A percentile compares a stretch with the other conserved stretches of the same genome.
These are phyloP conservation scores for Marcusenius ussheri DNA, from an alignment of 2,113 vertebrate genomes.

Conservation along the genomic window DNA sequence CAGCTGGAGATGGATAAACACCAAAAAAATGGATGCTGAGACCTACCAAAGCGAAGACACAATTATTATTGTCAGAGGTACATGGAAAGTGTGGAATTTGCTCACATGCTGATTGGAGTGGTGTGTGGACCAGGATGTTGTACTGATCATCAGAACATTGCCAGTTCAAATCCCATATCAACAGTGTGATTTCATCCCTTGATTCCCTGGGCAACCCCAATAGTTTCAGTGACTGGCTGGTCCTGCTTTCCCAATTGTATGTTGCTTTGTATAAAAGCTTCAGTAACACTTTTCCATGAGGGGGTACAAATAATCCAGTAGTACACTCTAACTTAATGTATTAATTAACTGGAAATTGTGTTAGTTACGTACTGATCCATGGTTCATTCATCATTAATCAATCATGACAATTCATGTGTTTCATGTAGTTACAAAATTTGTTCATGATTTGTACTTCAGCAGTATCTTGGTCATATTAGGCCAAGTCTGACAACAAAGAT, in stretches of 20 bases:
- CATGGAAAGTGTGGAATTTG: not conserved
- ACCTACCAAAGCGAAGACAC: slow-evolving; percentile 24
- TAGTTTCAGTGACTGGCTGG: not conserved
- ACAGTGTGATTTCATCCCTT: too few relatives aligned
- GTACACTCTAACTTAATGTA: not conserved
- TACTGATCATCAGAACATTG: not conserved
- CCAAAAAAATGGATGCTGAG: accelerated
- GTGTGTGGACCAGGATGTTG: not conserved
- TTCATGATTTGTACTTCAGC: not conserved
- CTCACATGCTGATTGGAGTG: not conserved
- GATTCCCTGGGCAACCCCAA: not conserved
- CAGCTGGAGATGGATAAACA: slow-evolving; percentile 10
- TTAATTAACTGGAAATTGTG: not conserved
- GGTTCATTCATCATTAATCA: not conserved
- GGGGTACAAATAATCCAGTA: not conserved
- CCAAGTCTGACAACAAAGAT: not conserved
- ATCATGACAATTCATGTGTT: not conserved
- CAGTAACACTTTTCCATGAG: not conserved
- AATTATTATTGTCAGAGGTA: slow-evolving; percentile 48
- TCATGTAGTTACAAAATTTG: too few relatives aligned
- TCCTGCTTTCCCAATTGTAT: not conserved
- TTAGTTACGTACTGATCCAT: not conserved
- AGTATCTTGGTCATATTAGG: not conserved
- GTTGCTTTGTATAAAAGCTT: not conserved
- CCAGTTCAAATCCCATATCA: too few relatives aligned